Base-by-base conservation (phyloP, 2,113 vertebrate species). In the Pelmatolapia mariae region DNA sequence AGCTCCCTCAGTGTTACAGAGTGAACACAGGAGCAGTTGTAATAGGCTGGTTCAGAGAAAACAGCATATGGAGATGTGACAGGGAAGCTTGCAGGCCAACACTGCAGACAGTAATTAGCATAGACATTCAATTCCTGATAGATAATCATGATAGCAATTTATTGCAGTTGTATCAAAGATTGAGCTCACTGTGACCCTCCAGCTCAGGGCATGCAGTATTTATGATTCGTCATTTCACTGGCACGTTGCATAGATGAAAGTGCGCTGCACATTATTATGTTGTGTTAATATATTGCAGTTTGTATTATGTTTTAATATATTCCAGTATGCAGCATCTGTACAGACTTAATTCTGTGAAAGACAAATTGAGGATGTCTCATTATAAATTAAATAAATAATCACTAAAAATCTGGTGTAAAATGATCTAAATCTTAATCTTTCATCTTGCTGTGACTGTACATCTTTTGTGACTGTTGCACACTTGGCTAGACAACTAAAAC, bases 41-140 rank as follows among this genome's bases (percentile, higher is more conserved):
- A 89, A 89, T 76, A 19, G 80, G 83, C 26, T 19, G 22, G 56
- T 87, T 90, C 63, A 56, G 86, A 71, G 81, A 82, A 92, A 92
- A 84, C 85, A 90, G 83, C 90, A 92, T 91, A 89, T 90, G 89
- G 87, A 92, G 92, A 93, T 87, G 88, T 89, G 90, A 89, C 91
- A 89, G 79, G 79, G 59, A 85, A 87, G 38, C 89, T 63, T 22
- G 68, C 45, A 52, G 83, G 87, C 83, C 56, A 85, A 80, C 71
- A 22, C 76, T 15, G 81, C 85, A 92, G 87, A 89, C 40, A 31
- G 86, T 91, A 90, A 93, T 94, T 91, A 94, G 90, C 76, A 68
- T 63, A 80, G 81, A 89, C 71, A 19, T 82, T 80, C 68, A 22
- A 6, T 45, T 90, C 79, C 66, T 87, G 68, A 81, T 83, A 82